phyloP scores from a whole-genome alignment of 2,797 vertebrate genomes.

The Calcarius lapponicus region DNA sequence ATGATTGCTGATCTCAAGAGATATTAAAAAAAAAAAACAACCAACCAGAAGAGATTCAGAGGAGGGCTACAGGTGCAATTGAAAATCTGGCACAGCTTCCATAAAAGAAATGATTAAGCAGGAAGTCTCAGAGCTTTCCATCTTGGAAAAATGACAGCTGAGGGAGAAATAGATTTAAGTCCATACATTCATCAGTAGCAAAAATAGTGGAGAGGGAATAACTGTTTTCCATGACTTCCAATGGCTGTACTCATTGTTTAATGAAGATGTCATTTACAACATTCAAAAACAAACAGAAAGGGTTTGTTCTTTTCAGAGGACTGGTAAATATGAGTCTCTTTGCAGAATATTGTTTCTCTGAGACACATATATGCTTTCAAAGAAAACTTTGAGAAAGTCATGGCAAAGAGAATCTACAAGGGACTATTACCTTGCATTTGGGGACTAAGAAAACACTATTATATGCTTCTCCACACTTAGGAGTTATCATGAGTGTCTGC shows the following conservation, averaged over 20 bases:
- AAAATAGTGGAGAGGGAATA: neutral
- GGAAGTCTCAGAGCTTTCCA: neutral
- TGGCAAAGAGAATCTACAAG: neutral
- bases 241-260: neutral
- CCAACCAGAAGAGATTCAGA: neutral
- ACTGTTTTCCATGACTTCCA: neutral
- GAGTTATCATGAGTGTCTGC: neutral
- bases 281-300: neutral
- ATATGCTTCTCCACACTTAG: neutral
- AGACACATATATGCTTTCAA: neutral
- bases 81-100: neutral
- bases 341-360: neutral
- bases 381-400: neutral
- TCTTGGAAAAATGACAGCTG: neutral
- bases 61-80: neutral
- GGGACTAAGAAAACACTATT: neutral
- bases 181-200: neutral
- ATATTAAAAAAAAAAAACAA: neutral
- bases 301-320: neutral
- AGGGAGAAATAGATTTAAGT: neutral
- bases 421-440: neutral
- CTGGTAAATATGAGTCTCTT: neutral
- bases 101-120: neutral
- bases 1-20: neutral
- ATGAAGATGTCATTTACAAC: neutral